Percentiles rank a stretch among this genome's conserved stretches.
These are phyloP conservation scores for Cavia aperea DNA, from an alignment of 2,113 vertebrate genomes.

Conservation along the genomic window DNA sequence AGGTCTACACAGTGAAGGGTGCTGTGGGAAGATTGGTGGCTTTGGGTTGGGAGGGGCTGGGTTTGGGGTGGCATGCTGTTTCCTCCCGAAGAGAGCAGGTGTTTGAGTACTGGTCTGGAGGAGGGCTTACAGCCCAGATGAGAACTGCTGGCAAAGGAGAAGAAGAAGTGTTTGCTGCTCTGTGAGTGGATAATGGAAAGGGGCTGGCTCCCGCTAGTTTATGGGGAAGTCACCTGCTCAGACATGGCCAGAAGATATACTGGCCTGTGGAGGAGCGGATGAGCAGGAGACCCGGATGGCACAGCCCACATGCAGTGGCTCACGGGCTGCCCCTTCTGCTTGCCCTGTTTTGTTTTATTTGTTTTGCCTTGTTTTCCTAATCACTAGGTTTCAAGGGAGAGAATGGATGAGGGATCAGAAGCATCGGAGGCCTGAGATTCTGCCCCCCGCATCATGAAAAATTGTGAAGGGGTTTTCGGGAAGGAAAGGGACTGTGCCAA, in stretches of 20 bases:
- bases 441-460: not conserved
- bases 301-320: not conserved
- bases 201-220: not conserved
- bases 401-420: not conserved
- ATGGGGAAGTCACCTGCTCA: not conserved
- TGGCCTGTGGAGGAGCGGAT: fast-evolving
- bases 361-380: slow-evolving; percentile 35
- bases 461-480: not conserved
- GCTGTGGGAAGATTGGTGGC: not conserved
- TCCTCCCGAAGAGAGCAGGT: not conserved
- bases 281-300: not conserved
- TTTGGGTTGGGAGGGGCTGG: not conserved
- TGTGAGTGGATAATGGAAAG: not conserved
- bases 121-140: not conserved
- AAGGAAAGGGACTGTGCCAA: too few relatives aligned
- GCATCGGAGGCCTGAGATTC: not conserved
- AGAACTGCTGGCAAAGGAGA: not conserved
- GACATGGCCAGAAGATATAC: not conserved
- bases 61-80: not conserved
- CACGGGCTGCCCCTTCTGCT: not conserved
- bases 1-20: not conserved
- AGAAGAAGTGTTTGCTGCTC: not conserved
- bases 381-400: slow-evolving; percentile 17
- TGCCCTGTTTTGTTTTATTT: slow-evolving; percentile 41
- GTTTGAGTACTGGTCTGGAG: not conserved